Conservation (phyloP, 92 coral and sea anemone species). For the Actinostola sp. region DNA sequence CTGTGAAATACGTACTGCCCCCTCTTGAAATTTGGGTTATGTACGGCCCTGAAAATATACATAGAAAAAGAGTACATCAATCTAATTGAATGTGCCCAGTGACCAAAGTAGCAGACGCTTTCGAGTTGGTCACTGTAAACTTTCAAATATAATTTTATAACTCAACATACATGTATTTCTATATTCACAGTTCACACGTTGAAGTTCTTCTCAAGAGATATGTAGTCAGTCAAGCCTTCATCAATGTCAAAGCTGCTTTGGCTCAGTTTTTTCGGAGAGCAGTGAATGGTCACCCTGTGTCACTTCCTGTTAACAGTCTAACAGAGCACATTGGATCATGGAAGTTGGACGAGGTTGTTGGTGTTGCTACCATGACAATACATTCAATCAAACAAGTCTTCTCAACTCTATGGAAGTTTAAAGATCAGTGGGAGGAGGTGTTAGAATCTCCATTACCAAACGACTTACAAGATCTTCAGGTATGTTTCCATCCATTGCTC, state of each 20-base stretch:
- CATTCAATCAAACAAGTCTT: conserved; percentile 69
- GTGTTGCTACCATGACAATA: conserved; percentile 75
- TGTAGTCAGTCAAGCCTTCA: conserved; percentile 87
- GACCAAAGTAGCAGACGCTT: too few species aligned
- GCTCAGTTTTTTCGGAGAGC: conserved; percentile 83
- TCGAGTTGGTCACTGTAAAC: background rate
- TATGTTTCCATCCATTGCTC: background rate
- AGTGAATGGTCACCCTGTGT: conserved; percentile 55
- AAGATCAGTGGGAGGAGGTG: conserved; percentile 66
- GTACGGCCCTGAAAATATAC: too few species aligned
- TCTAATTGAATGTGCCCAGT: too few species aligned
- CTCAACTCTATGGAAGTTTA: conserved; percentile 80
- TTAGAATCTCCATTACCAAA: conserved; percentile 68
- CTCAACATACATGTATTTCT: background rate
- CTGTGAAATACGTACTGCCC: too few species aligned
- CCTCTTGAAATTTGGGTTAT: too few species aligned
- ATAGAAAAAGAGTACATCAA: too few species aligned
- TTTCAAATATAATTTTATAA: background rate
- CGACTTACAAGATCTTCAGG: conserved; percentile 83
- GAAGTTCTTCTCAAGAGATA: conserved; percentile 92
- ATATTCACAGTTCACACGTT: conserved; percentile 53
- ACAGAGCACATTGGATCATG: conserved; percentile 74
- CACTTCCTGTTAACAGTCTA: conserved; percentile 51
- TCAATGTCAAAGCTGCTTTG: conserved; percentile 86
- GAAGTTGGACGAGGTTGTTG: conserved; percentile 85